Evolutionary conservation across 2,113 vertebrate species (phyloP), one percentile per base, ranked within the genome.

Genomic region (Natator depressus): DNA sequence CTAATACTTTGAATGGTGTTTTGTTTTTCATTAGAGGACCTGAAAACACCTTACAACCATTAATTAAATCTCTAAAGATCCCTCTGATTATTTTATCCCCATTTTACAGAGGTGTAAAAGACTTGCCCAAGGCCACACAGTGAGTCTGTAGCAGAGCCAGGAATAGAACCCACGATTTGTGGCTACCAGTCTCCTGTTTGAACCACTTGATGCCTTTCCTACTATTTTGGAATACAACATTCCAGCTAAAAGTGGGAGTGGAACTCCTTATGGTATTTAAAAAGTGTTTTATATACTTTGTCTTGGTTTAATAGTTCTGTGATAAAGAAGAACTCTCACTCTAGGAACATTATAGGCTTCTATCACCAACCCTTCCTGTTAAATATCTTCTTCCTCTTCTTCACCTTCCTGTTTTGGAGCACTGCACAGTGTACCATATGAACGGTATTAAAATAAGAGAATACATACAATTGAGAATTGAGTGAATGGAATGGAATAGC

Each of bases 11-110:
- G 24, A 3, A 13, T 46, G 42, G 84, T 95, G 51, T 17, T 85
- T 93, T 85, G 50, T 82, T 85, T 69, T 69, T 69, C 65, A 69
- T 69, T 38, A 65, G 16, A 35, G 65, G 16, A n/a, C 38, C 65
- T 69, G 31, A 69, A n/a, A 69, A 69, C 65, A 19, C 14, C 85
- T 79, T 51, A 89, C 82, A 46, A 38, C n/a, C 29, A 42, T 87
- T 69, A 93, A 91, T 54, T 84, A 90, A 89, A 25, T 25, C 82
- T 76, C 49, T 57, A 88, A 87, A 93, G 29, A 92, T 59, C 54
- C 65, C 24, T 47, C 35, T 84, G 53, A 75, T 82, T 57, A 89
- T 92, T 65, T 25, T 11, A 20, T 4, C 46, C 20, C 79, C 82
- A 76, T 82, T 90, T 90, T 80, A 82, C 87, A 69, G 50, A 59